A percentile compares a stretch with the other conserved stretches of the same genome.
Evolutionary conservation across 2,113 vertebrate species (phyloP).

Genomic region (Andinoacara biseriatus): DNA sequence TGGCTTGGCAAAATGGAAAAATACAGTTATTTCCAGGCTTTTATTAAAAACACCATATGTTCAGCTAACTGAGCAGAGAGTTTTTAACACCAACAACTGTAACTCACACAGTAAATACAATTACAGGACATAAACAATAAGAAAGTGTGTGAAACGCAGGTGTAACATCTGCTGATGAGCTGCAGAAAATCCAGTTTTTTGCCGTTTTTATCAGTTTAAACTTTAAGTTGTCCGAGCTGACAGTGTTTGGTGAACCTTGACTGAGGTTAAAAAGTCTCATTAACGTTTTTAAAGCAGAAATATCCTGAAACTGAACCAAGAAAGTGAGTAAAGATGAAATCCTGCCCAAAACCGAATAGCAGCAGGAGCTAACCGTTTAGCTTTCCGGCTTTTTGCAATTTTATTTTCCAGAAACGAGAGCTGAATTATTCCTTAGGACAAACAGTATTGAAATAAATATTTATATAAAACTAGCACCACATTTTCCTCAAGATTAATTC

Average conservation of each 20-base stretch:
- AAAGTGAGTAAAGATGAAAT: not conserved
- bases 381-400: not conserved
- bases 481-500: not conserved
- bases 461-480: not conserved
- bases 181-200: not conserved
- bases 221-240: not conserved
- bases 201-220: not conserved
- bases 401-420: not conserved
- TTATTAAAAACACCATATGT: too few species aligned
- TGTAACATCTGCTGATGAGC: not conserved
- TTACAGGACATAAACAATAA: not conserved
- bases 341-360: not conserved
- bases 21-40: too few species aligned
- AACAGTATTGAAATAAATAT: accelerated
- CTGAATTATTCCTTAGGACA: too few species aligned
- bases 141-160: not conserved
- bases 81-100: not conserved
- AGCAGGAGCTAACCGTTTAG: not conserved
- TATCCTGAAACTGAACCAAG: not conserved
- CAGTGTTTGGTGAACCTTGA: too few species aligned
- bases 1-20: not conserved
- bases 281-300: not conserved
- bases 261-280: accelerated
- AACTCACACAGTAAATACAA: not conserved
- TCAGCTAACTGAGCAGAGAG: not conserved